Base-by-base conservation (phyloP, 2,888 invertebrate genomes). In the Bombylius discolor region DNA sequence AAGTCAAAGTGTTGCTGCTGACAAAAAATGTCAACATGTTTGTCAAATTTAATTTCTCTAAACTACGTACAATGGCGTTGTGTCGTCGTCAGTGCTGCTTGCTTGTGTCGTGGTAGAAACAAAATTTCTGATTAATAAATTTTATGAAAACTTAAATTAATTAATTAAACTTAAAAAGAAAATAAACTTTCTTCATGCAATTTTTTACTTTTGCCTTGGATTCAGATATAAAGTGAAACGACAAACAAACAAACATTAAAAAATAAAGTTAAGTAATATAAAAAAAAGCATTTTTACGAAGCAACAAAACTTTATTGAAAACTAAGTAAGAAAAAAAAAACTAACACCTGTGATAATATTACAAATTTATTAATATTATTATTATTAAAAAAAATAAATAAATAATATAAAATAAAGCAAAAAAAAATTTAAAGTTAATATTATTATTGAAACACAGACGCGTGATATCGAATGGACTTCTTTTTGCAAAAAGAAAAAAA, bases 61-160 rank as follows among this genome's bases (percentile, higher is more conserved):
- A 23, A 23, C 23, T 23, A 60, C 57, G 56, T 85, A 89, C 88
- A 85, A 89, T 89, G 89, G 89, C 89, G 89, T 88, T 87, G 86
- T 88, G 89, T 88, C 87, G 89, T 88, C 87, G 86, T 87, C 87
- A 87, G 89, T 89, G 89, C 87, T 87, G 85, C 14, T n/a, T 44
- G 44, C 11, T 13, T 13, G 89, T 89, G 88, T 89, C 88, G 89
- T 89, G 89, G 89, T 89, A 83, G 87, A 23, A 23, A 23, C 23
- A 23, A 23, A 23, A 23, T 23, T 23, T 23, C 23, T 23, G 23
- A 23, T 23, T 23, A 23, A 2, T 23, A 23, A 23, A 23, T 23
- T 23, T 23, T 23, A 23, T 23, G 23, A 23, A 23, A 23, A 23
- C n/a, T n/a, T n/a, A 39, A 39, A 39, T 39, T 9, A 39, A 42